Percentiles rank a stretch among this genome's conserved stretches.
Conservation (phyloP, 2,797 vertebrate genomes). For the Chelon labrosus region DNA sequence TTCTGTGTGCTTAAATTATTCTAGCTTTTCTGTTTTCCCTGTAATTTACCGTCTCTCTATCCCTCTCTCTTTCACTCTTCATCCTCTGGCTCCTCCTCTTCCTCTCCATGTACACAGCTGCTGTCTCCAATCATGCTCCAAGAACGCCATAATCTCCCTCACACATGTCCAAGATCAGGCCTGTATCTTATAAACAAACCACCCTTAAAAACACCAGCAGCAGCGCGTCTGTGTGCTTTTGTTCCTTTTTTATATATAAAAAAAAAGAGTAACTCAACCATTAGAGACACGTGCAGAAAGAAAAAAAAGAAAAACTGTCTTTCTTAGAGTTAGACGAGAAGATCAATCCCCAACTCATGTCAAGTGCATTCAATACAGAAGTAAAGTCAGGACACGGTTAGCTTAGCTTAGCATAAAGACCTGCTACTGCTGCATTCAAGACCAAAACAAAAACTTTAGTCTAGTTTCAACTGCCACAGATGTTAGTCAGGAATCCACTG, state of each 20-base stretch:
- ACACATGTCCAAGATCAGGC: slow-evolving; percentile 70
- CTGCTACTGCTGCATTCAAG: neutral
- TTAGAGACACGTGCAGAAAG: neutral
- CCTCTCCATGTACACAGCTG: slow-evolving; percentile 70
- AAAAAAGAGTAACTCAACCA: neutral
- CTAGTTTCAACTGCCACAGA: no score
- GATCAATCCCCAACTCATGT: neutral
- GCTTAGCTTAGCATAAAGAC: slow-evolving; percentile 2
- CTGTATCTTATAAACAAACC: slow-evolving; percentile 59
- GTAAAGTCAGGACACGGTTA: slow-evolving; percentile 7
- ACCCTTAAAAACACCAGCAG: slow-evolving; percentile 36
- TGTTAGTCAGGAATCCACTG: no score
- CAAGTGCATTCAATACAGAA: neutral
- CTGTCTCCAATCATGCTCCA: slow-evolving; percentile 53
- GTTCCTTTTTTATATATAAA: neutral
- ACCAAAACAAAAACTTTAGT: neutral
- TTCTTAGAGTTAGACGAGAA: neutral
- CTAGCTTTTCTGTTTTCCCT: slow-evolving; percentile 49
- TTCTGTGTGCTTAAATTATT: slow-evolving; percentile 48
- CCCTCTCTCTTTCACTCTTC: slow-evolving; percentile 34
- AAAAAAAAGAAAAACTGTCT: neutral
- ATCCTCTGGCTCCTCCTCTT: slow-evolving; percentile 42
- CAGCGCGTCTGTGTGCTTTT: neutral
- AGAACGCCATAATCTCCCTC: slow-evolving; percentile 71
- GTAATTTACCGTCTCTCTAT: slow-evolving; percentile 60